Percentiles rank a stretch among this genome's conserved stretches.
phyloP scores from a whole-genome alignment of 2,113 vertebrate species.

The Otus sunia region DNA sequence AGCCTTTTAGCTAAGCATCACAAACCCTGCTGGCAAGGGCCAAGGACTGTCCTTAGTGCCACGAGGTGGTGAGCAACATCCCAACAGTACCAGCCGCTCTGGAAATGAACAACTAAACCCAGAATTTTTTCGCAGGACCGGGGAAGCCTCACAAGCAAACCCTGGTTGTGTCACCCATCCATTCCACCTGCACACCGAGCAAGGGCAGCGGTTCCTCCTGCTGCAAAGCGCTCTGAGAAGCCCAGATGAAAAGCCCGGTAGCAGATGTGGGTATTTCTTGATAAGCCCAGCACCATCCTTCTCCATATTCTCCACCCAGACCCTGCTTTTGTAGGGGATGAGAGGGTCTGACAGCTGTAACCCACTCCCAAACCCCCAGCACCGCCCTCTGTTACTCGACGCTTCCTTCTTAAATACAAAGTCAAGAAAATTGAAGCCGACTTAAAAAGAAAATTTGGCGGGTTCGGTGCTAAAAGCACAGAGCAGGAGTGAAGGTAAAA shows the following conservation, averaged over 20 bases:
- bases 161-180: not conserved
- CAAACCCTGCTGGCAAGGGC: not conserved
- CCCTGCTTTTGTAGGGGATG: not conserved
- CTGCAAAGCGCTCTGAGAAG: not conserved
- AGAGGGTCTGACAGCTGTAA: not conserved
- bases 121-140: not conserved
- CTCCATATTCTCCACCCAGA: not conserved
- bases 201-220: not conserved
- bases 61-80: not conserved
- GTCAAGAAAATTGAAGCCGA: accelerated
- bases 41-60: not conserved
- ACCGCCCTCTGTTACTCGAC: accelerated
- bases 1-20: not conserved
- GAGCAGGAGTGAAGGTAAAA: not conserved
- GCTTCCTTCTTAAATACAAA: accelerated
- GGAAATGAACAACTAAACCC: accelerated
- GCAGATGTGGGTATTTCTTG: not conserved
- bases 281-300: not conserved
- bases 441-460: accelerated
- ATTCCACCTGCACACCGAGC: accelerated
- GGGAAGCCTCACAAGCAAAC: not conserved
- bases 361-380: not conserved
- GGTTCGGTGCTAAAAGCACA: not conserved
- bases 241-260: not conserved
- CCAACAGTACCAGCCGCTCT: accelerated